These are phyloP conservation scores for Sebastes itinus DNA, from an alignment of 2,797 vertebrate species.

Conservation along the genomic window DNA sequence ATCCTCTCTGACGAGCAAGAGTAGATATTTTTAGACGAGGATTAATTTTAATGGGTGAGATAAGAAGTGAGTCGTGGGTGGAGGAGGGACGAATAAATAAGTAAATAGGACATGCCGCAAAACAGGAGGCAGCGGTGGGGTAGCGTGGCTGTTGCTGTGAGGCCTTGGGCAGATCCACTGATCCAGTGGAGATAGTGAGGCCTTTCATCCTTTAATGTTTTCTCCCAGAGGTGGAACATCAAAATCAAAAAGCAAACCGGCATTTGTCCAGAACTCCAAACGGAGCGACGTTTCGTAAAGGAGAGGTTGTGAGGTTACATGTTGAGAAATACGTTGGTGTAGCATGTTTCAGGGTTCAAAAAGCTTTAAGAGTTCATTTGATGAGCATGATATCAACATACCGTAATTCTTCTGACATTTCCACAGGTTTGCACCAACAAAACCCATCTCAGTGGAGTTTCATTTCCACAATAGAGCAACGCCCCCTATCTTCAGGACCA, in stretches of 20 bases:
- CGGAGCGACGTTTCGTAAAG: neutral
- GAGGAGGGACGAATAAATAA: slow-evolving; percentile 75
- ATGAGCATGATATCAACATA: neutral
- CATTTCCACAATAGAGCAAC: neutral
- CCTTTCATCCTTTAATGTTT: slow-evolving; percentile 65
- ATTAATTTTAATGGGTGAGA: slow-evolving; percentile 78
- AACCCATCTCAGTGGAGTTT: neutral
- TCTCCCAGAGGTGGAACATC: slow-evolving; percentile 39
- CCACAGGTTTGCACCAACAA: neutral
- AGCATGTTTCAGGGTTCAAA: neutral
- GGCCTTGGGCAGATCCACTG: slow-evolving; percentile 71
- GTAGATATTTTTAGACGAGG: slow-evolving; percentile 79
- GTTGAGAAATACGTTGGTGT: neutral
- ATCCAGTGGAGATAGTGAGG: slow-evolving; percentile 66
- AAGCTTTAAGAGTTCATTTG: neutral
- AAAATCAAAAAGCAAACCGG: slow-evolving; percentile 37
- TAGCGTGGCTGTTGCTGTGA: slow-evolving; percentile 37
- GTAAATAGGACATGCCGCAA: slow-evolving; percentile 76
- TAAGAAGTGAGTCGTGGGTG: slow-evolving; percentile 69
- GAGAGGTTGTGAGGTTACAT: neutral
- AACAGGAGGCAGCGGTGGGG: slow-evolving; percentile 66
- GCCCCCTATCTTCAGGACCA: neutral
- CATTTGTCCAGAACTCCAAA: slow-evolving; percentile 25
- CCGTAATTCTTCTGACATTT: neutral
- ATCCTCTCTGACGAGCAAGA: slow-evolving; percentile 50